Evolutionary conservation across 2,888 invertebrate genomes (phyloP).

Genomic region (Tipula vernalis): DNA sequence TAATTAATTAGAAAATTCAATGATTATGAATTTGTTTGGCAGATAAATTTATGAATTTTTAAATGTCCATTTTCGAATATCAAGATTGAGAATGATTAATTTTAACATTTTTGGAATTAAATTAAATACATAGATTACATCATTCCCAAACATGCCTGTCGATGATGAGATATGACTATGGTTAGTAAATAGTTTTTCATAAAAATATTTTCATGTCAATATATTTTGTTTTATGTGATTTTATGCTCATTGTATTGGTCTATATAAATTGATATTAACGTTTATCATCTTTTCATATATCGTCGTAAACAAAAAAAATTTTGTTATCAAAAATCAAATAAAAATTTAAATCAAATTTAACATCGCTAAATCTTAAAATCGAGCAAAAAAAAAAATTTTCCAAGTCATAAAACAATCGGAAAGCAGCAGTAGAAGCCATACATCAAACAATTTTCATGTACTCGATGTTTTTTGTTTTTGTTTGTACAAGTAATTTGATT

Average conservation of each 20-base stretch:
- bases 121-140: too few relatives aligned
- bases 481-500: background rate
- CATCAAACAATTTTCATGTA: background rate
- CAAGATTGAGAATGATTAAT: too few relatives aligned
- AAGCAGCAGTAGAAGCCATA: background rate
- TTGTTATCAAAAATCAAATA: background rate
- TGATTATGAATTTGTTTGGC: too few relatives aligned
- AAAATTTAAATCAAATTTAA: background rate
- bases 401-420: background rate
- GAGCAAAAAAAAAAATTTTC: background rate
- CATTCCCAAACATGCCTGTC: background rate
- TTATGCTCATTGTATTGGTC: background rate
- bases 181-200: background rate
- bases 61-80: too few relatives aligned
- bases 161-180: background rate
- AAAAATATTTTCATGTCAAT: background rate
- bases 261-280: background rate
- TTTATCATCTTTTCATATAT: background rate
- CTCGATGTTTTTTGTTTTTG: background rate
- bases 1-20: too few relatives aligned
- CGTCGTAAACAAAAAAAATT: background rate
- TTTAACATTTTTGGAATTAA: too few relatives aligned
- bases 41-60: too few relatives aligned
- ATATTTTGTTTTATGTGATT: background rate
- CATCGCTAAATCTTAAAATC: background rate